Evolutionary conservation across 2,113 vertebrate species (phyloP).

Genomic region (Silurus asotus): DNA sequence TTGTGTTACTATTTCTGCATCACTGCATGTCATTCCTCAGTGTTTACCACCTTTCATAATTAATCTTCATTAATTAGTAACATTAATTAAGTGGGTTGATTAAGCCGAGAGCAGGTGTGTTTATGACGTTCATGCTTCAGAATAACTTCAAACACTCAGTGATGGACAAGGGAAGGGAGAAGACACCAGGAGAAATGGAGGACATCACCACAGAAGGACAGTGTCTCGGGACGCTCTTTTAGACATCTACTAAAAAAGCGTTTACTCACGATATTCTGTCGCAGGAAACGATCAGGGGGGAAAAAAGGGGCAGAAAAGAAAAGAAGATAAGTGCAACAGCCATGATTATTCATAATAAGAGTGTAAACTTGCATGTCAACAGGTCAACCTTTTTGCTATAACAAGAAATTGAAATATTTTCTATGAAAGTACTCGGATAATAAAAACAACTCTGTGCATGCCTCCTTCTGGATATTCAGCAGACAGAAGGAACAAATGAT

Average conservation of each 20-base stretch:
- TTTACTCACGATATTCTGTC: conserved; percentile 88
- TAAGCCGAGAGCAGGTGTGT: not conserved
- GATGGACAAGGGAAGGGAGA: conserved; percentile 47
- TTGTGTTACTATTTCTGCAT: not conserved
- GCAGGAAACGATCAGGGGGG: conserved; percentile 48
- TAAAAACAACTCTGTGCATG: not conserved
- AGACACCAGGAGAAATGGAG: conserved; percentile 49
- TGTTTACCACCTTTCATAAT: not conserved
- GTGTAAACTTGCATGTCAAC: not conserved
- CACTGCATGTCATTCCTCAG: not conserved
- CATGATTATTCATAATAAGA: not conserved
- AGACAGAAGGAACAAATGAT: conserved; percentile 1
- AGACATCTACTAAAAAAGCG: conserved; percentile 33
- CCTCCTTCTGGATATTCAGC: not conserved
- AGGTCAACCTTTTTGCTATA: conserved; percentile 13
- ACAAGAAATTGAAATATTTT: conserved; percentile 26
- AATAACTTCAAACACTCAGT: conserved; percentile 62
- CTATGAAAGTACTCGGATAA: conserved; percentile 14
- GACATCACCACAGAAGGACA: conserved; percentile 55
- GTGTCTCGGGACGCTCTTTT: not conserved
- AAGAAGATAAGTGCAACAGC: conserved; percentile 52
- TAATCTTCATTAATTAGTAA: not conserved
- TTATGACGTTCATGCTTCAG: not conserved
- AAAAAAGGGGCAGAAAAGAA: conserved; percentile 36
- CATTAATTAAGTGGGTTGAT: not conserved